phyloP scores from a whole-genome alignment of 2,888 invertebrate genomes.

The Atherix ibis region DNA sequence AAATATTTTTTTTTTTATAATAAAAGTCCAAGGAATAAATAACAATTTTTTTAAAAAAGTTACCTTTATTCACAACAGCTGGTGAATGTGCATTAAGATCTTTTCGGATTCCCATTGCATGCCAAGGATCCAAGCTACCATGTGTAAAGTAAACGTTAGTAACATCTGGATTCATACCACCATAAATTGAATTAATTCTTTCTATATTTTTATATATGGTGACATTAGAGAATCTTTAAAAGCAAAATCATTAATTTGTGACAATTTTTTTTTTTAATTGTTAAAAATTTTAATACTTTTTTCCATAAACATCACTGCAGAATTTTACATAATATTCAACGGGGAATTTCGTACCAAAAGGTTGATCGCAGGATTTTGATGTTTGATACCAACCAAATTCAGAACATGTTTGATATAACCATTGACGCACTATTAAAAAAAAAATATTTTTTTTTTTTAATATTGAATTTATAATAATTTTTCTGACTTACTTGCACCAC shows the following conservation, averaged over 20 bases:
- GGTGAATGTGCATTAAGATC: constrained; percentile 11
- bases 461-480: no score
- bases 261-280: neutral
- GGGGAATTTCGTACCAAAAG: constrained; percentile 33
- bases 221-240: constrained; percentile 3
- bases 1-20: neutral
- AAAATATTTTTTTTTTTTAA: no score
- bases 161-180: constrained; percentile 32
- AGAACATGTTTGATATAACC: constrained; percentile 73
- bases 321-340: constrained; percentile 18
- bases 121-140: constrained; percentile 41
- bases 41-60: no score
- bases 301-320: constrained; percentile 23
- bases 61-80: constrained; percentile 20
- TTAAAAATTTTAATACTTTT: neutral
- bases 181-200: constrained; percentile 35
- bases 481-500: constrained; percentile 2
- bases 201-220: constrained; percentile 14
- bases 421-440: constrained; percentile 44
- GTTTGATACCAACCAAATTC: constrained; percentile 78
- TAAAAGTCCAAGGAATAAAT: neutral
- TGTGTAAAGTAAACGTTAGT: constrained; percentile 38
- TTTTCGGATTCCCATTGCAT: constrained; percentile 33
- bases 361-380: constrained; percentile 41
- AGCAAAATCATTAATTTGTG: neutral